A percentile compares a stretch with the other conserved stretches of the same genome.
Evolutionary conservation across 2,888 invertebrate genomes (phyloP).

Genomic region (Antheraea yamamai): DNA sequence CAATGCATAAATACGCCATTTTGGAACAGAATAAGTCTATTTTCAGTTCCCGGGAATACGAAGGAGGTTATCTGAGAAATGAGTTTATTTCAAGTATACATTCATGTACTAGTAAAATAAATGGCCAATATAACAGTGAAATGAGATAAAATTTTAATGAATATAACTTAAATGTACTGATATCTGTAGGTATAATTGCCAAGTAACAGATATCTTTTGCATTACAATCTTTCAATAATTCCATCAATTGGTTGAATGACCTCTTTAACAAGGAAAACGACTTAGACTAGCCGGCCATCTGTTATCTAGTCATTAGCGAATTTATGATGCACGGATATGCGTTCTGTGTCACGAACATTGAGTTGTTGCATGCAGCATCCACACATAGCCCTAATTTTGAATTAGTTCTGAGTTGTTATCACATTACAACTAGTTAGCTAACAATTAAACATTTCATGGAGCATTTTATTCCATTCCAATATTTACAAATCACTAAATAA

Average conservation of each 20-base stretch:
- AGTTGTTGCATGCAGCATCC: constrained; percentile 3
- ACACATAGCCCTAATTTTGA: neutral
- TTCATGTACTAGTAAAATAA: neutral
- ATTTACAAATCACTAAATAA: neutral
- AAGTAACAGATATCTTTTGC: neutral
- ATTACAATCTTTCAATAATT: neutral
- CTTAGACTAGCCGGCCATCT: constrained; percentile 50
- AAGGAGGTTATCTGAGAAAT: neutral
- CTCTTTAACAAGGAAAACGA: constrained; percentile 55
- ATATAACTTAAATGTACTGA: neutral
- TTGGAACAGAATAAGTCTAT: too few relatives aligned
- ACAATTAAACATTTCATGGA: neutral
- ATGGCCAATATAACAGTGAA: neutral
- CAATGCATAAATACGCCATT: too few relatives aligned
- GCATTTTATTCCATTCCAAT: neutral
- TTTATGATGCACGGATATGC: constrained; percentile 56
- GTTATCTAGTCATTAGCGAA: constrained; percentile 66
- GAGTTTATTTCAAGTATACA: neutral
- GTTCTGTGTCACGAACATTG: constrained; percentile 9
- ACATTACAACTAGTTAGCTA: neutral
- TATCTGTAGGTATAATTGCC: neutral
- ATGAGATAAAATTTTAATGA: constrained; percentile 3
- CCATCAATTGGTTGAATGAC: constrained; percentile 56
- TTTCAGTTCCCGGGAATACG: neutral
- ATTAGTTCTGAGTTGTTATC: neutral